These are phyloP conservation scores for Leptestheria dahalacensis DNA, from an alignment of 1,140 invertebrate species.

Conservation along the genomic window DNA sequence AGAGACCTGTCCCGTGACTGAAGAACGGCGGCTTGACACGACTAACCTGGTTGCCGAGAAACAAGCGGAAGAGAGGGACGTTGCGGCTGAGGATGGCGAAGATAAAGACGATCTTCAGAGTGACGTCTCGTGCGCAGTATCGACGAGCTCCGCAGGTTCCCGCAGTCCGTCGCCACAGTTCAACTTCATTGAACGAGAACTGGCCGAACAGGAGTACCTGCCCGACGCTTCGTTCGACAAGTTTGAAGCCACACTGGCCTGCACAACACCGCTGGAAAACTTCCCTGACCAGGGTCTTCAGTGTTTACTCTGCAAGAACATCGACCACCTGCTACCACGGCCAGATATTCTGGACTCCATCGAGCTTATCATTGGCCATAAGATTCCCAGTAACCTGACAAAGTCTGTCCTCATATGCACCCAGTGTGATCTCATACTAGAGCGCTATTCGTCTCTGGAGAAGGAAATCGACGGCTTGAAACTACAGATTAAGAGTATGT, in stretches of 20 bases:
- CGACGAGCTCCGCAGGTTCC: neutral
- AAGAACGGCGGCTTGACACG: too few relatives aligned
- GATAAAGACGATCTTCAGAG: neutral
- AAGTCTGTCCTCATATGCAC: conserved; percentile 4
- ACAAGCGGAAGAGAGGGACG: too few relatives aligned
- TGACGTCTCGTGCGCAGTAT: neutral
- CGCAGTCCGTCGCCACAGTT: neutral
- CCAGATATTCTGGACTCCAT: neutral
- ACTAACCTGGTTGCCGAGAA: too few relatives aligned
- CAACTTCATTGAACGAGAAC: neutral
- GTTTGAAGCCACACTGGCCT: neutral
- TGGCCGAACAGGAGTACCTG: neutral
- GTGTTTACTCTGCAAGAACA: conserved; percentile 6
- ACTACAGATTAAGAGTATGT: conserved; percentile 5
- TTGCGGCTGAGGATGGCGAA: neutral
- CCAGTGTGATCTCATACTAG: conserved; percentile 6
- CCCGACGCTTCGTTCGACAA: conserved; percentile 3
- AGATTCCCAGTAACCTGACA: neutral
- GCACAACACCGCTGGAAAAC: neutral
- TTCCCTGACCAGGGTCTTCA: conserved; percentile 3
- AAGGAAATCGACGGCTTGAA: neutral
- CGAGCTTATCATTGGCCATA: neutral
- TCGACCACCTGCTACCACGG: conserved; percentile 6
- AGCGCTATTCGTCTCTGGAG: conserved; percentile 1
- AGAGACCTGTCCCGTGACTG: too few relatives aligned